Base-by-base conservation (phyloP, 1,140 invertebrate species). In the Camponotus pennsylvanicus region DNA sequence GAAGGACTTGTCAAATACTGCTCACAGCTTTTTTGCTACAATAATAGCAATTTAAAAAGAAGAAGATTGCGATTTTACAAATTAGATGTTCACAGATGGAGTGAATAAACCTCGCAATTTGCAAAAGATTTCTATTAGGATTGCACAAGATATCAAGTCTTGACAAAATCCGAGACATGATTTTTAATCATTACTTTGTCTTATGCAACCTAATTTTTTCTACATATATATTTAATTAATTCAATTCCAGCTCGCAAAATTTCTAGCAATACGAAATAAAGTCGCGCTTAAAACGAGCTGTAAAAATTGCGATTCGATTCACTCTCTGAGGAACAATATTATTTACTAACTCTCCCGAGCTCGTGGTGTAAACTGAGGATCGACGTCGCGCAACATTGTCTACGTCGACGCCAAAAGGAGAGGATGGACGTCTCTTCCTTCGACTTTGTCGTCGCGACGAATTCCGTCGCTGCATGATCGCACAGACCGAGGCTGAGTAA, bases 291-390 rank as follows among this genome's bases (percentile, higher is more conserved):
- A 59, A 2, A 5, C 5, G 9, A 21, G 15, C 13, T 7, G 59
- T 13, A 18, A 15, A 40, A 79, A 40, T 37, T 27, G 37, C 18
- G n/a, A 66, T 3, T 67, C 11, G 11, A 67, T 79, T 8, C 4
- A 52, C 18, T 52, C 3, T 67, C 4, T 13, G 27, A 63, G 32
- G 18, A 18, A 18, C 3, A 21, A 34, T 61, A 73, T 78, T 15
- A 52, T 18, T 52, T 52, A 95, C 96, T 96, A 95, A 98, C 98
- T 98, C 98, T 93, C 97, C 98, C 75, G 98, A 98, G 92, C 97
- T 98, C 32, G 96, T 98, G 13, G 98, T 98, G 90, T 97, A 97
- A 63, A 97, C 97, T 3, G 98, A 98, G 0, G 98, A 98, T 80
- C 97, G 94, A 76, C 98, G 94, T 71, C 97, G 95, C 3, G 92